Conservation (phyloP, 2,888 invertebrate species). For the Prosapia bicincta region DNA sequence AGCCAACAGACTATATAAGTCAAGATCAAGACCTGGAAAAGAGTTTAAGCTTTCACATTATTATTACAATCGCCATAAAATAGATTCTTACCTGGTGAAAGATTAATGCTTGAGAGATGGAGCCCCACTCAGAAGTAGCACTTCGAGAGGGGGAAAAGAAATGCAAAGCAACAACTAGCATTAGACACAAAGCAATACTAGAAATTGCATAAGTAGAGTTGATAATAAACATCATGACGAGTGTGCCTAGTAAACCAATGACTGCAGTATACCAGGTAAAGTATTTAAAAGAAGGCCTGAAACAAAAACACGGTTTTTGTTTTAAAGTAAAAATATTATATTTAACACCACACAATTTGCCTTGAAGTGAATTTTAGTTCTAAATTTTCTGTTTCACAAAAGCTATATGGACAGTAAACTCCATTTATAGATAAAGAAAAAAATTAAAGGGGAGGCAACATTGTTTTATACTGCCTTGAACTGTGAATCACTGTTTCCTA, state of each 20-base stretch:
- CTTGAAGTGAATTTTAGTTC: neutral
- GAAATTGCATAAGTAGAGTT: slow-evolving; percentile 86
- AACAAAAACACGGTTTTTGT: slow-evolving; percentile 41
- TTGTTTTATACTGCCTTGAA: too few relatives aligned
- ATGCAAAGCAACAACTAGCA: slow-evolving; percentile 85
- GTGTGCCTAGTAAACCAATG: slow-evolving; percentile 77
- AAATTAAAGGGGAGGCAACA: too few relatives aligned
- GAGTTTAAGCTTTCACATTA: too few relatives aligned
- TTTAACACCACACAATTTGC: neutral
- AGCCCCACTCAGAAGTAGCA: slow-evolving; percentile 78
- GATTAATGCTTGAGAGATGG: slow-evolving; percentile 97
- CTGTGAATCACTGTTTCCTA: too few relatives aligned
- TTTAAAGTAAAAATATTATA: neutral
- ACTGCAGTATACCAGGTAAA: slow-evolving; percentile 94
- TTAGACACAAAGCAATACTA: slow-evolving; percentile 79
- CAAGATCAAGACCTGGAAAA: too few relatives aligned
- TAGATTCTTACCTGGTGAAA: slow-evolving; percentile 96
- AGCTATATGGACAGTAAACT: too few relatives aligned
- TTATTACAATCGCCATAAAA: too few relatives aligned
- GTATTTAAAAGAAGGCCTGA: slow-evolving; percentile 91
- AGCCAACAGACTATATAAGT: too few relatives aligned
- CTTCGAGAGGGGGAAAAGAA: slow-evolving; percentile 73
- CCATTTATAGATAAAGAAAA: too few relatives aligned
- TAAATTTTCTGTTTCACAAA: too few relatives aligned
- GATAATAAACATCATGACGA: slow-evolving; percentile 93